A percentile compares a stretch with the other conserved stretches of the same genome.
Evolutionary conservation across 2,113 vertebrate genomes (phyloP).

Genomic region (Nerophis lumbriciformis): DNA sequence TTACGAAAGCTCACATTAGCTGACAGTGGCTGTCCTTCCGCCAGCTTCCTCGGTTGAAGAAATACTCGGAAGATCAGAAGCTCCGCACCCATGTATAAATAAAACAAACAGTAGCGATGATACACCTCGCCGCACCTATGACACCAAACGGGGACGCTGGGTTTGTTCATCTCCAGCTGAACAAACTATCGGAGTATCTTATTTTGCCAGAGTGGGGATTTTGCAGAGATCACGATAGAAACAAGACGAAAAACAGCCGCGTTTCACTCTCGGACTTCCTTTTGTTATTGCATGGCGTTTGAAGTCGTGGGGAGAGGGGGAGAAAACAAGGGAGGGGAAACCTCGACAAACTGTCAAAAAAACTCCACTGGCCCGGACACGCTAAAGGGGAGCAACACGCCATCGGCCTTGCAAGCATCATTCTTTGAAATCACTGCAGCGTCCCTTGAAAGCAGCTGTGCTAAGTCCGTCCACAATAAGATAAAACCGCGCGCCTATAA

Average conservation of each 20-base stretch:
- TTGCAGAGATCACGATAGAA: constrained; percentile 46
- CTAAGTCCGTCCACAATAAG: constrained; percentile 38
- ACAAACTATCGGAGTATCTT: constrained; percentile 70
- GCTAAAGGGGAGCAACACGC: constrained; percentile 21
- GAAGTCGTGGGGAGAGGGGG: constrained; percentile 44
- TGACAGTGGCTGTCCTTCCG: constrained; percentile 47
- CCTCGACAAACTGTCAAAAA: constrained; percentile 41
- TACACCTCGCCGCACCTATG: constrained; percentile 37
- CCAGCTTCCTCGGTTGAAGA: constrained; percentile 52
- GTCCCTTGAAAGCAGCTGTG: constrained; percentile 43
- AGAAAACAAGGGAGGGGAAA: constrained; percentile 29
- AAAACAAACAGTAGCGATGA: constrained; percentile 38
- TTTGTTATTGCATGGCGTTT: constrained; percentile 65
- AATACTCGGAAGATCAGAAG: constrained; percentile 60
- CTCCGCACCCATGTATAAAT: constrained; percentile 54
- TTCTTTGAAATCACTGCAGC: constrained; percentile 29
- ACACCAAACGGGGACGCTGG: constrained; percentile 50
- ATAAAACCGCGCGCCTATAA: constrained; percentile 46
- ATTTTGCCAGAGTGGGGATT: constrained; percentile 51
- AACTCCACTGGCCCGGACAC: constrained; percentile 38
- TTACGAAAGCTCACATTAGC: constrained; percentile 23
- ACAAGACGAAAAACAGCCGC: constrained; percentile 56
- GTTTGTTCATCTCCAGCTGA: constrained; percentile 68
- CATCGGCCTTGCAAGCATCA: constrained; percentile 18
- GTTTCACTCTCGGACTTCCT: constrained; percentile 62